Base-by-base conservation (phyloP, 2,888 invertebrate species). In the Pheosia tremula region DNA sequence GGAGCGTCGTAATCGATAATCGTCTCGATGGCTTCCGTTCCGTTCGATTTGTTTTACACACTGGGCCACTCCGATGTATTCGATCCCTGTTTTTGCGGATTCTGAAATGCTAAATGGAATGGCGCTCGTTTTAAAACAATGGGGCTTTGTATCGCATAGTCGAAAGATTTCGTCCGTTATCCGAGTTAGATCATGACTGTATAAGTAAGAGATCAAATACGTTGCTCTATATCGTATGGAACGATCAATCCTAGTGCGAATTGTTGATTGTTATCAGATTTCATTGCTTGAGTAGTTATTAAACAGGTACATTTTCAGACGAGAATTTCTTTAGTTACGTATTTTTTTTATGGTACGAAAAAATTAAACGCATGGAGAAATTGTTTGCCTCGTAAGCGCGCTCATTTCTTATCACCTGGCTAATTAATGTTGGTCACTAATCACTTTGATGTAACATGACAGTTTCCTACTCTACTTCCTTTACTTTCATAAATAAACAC, bases 51-150 rank as follows among this genome's bases (percentile, higher is more conserved):
- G 45, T 57, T 66, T 65, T 66, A 59, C 61, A 62, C 72, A 73
- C 66, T 74, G 75, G 76, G 73, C 71, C 73, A 75, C 68, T 72
- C 64, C 66, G 66, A 66, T 75, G 75, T 75, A 75, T 74, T 73
- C 69, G 70, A 60, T 62, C 60, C 57, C 60, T 66, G 73, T 81
- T 81, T 67, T 77, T 79, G 77, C 75, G 64, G 68, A 67, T 24
- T 24, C 67, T 68, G 63, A 69, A 80, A 79, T 79, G 76, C 77
- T 80, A 77, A 80, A 78, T 75, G 74, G 57, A 74, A 77, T 76
- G 69, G 70, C 68, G 76, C 68, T 82, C 69, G 77, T 82, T 79
- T 77, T 68, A 74, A 82, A 85, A 88, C 87, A 87, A 88, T 88
- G 75, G 86, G 63, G 71, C 81, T 81, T 81, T 83, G 82, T 84